Conservation (phyloP, 1,140 invertebrate genomes). For the Macrosteles quadrilineatus region DNA sequence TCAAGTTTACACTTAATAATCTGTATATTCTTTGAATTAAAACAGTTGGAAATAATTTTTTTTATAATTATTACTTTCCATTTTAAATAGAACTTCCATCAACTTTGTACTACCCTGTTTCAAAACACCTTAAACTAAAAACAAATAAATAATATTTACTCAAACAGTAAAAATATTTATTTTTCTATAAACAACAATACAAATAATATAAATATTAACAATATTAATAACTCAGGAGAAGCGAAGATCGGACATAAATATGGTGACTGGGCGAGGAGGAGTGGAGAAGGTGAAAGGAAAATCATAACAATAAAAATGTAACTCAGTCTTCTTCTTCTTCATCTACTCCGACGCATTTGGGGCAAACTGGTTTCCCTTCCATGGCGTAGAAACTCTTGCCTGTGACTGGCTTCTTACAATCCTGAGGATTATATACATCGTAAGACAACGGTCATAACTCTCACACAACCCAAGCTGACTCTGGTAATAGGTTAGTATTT, state of each 20-base stretch:
- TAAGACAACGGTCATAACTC: too few relatives aligned
- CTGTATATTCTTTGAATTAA: too few relatives aligned
- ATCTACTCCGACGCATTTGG: slow-evolving; percentile 85
- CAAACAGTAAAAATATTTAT: slow-evolving; percentile 29
- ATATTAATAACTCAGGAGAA: background rate
- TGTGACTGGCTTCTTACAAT: slow-evolving; percentile 87
- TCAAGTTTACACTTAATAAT: too few relatives aligned
- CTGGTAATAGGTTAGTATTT: background rate
- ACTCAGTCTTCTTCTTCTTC: slow-evolving; percentile 65
- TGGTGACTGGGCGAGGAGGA: background rate
- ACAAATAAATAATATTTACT: slow-evolving; percentile 3
- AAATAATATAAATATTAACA: slow-evolving; percentile 33
- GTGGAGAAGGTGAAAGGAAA: background rate
- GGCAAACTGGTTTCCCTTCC: slow-evolving; percentile 89
- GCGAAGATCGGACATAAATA: background rate
- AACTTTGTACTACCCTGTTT: too few relatives aligned
- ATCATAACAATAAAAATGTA: slow-evolving; percentile 4
- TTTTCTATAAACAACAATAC: slow-evolving; percentile 31
- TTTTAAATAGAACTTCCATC: too few relatives aligned
- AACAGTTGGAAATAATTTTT: too few relatives aligned
- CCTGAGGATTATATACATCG: slow-evolving; percentile 60
- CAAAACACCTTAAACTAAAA: slow-evolving; percentile 18
- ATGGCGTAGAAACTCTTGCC: slow-evolving; percentile 95
- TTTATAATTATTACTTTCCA: too few relatives aligned
- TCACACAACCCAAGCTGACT: too few relatives aligned